Evolutionary conservation across 2,888 invertebrate genomes (phyloP), one percentile per base, ranked within the genome.

Genomic region (Adelphocoris suturalis): DNA sequence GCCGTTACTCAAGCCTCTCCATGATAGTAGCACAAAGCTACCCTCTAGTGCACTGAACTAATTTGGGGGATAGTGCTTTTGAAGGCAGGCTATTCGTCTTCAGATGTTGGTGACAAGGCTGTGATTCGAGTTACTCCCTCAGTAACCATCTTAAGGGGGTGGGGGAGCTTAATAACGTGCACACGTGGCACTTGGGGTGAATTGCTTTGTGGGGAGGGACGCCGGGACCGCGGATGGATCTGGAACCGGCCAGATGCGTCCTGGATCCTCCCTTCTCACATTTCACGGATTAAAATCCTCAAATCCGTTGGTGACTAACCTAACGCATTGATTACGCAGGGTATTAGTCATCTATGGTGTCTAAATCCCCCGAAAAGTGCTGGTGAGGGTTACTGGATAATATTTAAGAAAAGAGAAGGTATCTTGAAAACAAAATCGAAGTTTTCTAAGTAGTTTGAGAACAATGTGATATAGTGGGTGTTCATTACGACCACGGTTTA

Each of bases 161-260:
- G 68, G 23, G 23, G 68, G 23, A 23, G 68, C 57, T 57, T 57
- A 57, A 16, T 57, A 57, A 57, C 19, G 16, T 57, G 16, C 68
- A 68, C 68, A 68, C 68, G 68, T 68, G 68, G 19, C 68, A 23
- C 11, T 27, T 68, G 23, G 68, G 68, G 68, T 68, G 68, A 13
- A 23, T 68, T 23, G 13, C 11, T 12, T 68, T 52, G 52, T 0
- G 68, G 68, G 68, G 68, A 57, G 57, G 5, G 16, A n/a, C 19
- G 57, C 37, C 3, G 37, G 37, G 3, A 7, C 37, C 37, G 7
- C 7, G n/a, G n/a, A 57, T 57, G 57, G 16, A n/a, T 57, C 57
- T n/a, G n/a, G 57, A 57, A 57, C 16, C 57, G 57, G 23, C 23
- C 68, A 68, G 68, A 68, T 68, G 68, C 68, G 68, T n/a, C 23